Base-by-base conservation (phyloP, 2,113 vertebrate species). In the Corvus moneduloides region DNA sequence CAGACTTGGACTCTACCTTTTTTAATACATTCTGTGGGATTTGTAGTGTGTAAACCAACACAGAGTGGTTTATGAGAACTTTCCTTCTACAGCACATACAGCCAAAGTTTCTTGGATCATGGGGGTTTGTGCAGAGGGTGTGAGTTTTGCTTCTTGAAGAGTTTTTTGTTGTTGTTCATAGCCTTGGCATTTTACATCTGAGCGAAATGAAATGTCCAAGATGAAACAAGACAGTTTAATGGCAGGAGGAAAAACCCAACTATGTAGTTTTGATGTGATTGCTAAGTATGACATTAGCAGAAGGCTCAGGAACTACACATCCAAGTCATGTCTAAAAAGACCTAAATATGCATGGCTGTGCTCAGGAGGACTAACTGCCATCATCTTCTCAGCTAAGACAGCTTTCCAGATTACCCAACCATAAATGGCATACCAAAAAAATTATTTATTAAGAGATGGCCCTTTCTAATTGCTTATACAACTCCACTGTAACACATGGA, bases 11-110 rank as follows among this genome's bases (percentile, higher is more conserved):
- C 48, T 85, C 48, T 95, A 95, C 68, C 68, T 78, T 91, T 90
- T 95, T 81, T 68, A 92, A 92, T 92, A 90, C 23, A 52, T 92
- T 92, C 63, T 37, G 28, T 81, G 87, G 85, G 85, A 94, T 93
- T 92, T 93, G 64, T 68, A 63, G 39, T 17, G 23, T 59, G 44
- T 86, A 91, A 84, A 80, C 81, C 93, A 90, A 62, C 61, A 73
- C 3, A 41, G 48, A 79, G 35, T 37, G 43, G 85, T 75, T 92
- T 96, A 86, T 86, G 56, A 93, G 63, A 94, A n/a, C 16, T 52
- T 86, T 90, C 52, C 61, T 71, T 69, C 8, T 13, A 48, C 56
- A 80, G 21, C 3, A 2, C 11, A 6, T 22, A n/a, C 44, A 84
- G 86, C 56, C 56, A 64, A 83, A 84, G 27, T 59, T 94, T 66